phyloP scores from a whole-genome alignment of 37 sponge, comb jelly and placozoan species.

The Cliona cf. orientalis region DNA sequence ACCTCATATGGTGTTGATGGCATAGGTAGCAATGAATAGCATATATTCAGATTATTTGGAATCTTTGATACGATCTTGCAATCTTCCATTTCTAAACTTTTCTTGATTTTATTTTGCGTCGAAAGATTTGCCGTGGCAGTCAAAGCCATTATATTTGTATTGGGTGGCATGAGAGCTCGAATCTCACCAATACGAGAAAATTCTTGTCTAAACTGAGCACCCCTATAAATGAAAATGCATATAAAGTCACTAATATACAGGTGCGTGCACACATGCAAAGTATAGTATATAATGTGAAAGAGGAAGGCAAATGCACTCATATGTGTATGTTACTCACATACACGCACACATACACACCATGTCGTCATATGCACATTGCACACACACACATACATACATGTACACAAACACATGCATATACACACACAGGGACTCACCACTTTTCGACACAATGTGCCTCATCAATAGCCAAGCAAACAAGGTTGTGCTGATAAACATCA shows the following conservation, averaged over 20 bases:
- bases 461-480: slow-evolving; percentile 22
- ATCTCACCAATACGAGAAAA: slow-evolving; percentile 37
- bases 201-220: slow-evolving; percentile 35
- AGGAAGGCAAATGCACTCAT: too few species aligned
- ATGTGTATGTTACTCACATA: too few species aligned
- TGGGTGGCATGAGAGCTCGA: slow-evolving; percentile 1
- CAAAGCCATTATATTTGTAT: slow-evolving; percentile 43
- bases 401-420: not conserved
- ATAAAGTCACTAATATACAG: too few species aligned
- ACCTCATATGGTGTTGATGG: not conserved
- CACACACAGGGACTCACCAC: slow-evolving; percentile 19
- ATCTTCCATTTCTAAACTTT: slow-evolving; percentile 21
- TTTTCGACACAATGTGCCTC: slow-evolving; percentile 35
- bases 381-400: not conserved
- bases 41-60: slow-evolving; percentile 40
- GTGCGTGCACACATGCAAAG: too few species aligned
- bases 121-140: slow-evolving; percentile 54
- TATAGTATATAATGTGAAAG: too few species aligned
- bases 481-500: slow-evolving; percentile 9
- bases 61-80: not conserved
- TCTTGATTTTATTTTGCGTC: not conserved
- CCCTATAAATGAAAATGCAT: slow-evolving; percentile 25
- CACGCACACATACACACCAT: not conserved
- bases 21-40: not conserved
- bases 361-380: not conserved